Evolutionary conservation across 2,888 invertebrate species (phyloP), one percentile per base, ranked within the genome.

Genomic region (Cryptosula pallasiana): DNA sequence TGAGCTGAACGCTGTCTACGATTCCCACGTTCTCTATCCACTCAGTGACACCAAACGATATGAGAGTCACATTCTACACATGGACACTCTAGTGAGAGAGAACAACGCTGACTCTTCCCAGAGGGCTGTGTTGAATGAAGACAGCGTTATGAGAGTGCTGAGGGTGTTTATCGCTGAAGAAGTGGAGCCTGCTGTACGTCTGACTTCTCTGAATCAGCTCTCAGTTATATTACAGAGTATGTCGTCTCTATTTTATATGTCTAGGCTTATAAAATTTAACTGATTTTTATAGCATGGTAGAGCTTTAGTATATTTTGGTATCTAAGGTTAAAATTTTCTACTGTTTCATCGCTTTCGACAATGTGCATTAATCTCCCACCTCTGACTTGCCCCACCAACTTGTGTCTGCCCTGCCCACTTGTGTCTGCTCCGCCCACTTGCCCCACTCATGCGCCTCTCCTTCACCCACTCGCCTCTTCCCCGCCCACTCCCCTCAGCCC

Each of bases 191-290:
- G 77, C 76, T 55, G 82, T 83, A 27, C 80, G 80, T 73, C 81
- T 81, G 72, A 82, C 83, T 0, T 82, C 83, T 9, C 78, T 78
- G 0, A 82, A 83, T 54, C 83, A 83, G 73, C 76, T 83, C 32
- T 78, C 82, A 27, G 79, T 82, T 29, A 83, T 83, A 73, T 72
- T 83, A 71, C 81, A 79, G 76, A 82, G 82, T 80, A 72, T 70
- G 71, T 72, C n/a, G 45, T 13, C 20, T 45, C 5, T 45, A 45
- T 45, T 45, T 45, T 5, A 45, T 5, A 13, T 45, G 45, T 45
- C 45, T n/a, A n/a, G n/a, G n/a, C n/a, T n/a, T n/a, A n/a, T n/a
- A n/a, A n/a, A n/a, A n/a, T n/a, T n/a, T n/a, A n/a, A n/a, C n/a
- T n/a, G n/a, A n/a, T n/a, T n/a, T n/a, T n/a, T n/a, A 20, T 45